A percentile compares a stretch with the other conserved stretches of the same genome.
These are phyloP conservation scores for Arctia plantaginis DNA, from an alignment of 2,888 invertebrate species.

Conservation along the genomic window DNA sequence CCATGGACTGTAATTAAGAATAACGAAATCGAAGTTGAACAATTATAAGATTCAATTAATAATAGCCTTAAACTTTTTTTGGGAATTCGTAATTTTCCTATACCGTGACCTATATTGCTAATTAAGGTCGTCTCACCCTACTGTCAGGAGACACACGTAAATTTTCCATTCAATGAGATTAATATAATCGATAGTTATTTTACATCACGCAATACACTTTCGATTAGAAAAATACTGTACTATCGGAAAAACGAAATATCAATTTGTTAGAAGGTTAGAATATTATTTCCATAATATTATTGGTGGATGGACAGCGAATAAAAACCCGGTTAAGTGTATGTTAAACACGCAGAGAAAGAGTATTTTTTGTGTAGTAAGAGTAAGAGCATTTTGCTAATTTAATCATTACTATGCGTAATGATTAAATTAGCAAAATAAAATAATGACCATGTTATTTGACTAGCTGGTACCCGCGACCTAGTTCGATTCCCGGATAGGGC, in stretches of 20 bases:
- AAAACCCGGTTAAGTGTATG: not conserved
- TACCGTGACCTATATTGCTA: slow-evolving; percentile 34
- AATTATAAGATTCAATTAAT: slow-evolving; percentile 35
- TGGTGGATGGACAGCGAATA: not conserved
- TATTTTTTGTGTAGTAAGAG: no score
- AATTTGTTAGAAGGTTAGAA: not conserved
- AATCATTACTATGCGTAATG: no score
- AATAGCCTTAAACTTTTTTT: slow-evolving; percentile 23
- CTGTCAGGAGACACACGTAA: slow-evolving; percentile 17
- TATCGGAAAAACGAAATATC: not conserved
- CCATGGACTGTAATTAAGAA: slow-evolving; percentile 38
- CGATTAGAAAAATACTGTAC: not conserved
- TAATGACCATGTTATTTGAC: no score
- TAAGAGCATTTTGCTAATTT: no score
- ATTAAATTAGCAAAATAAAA: no score
- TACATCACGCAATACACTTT: not conserved
- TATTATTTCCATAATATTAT: not conserved
- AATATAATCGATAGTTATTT: slow-evolving; percentile 25
- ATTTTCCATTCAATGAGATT: slow-evolving; percentile 30
- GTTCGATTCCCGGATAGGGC: no score
- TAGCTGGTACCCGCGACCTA: no score
- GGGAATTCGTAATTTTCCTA: slow-evolving; percentile 39
- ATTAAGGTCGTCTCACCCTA: slow-evolving; percentile 41
- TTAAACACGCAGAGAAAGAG: not conserved
- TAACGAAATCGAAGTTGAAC: slow-evolving; percentile 39